Evolutionary conservation across 2,113 vertebrate species (phyloP).

Genomic region (Microcebus griseorufus): DNA sequence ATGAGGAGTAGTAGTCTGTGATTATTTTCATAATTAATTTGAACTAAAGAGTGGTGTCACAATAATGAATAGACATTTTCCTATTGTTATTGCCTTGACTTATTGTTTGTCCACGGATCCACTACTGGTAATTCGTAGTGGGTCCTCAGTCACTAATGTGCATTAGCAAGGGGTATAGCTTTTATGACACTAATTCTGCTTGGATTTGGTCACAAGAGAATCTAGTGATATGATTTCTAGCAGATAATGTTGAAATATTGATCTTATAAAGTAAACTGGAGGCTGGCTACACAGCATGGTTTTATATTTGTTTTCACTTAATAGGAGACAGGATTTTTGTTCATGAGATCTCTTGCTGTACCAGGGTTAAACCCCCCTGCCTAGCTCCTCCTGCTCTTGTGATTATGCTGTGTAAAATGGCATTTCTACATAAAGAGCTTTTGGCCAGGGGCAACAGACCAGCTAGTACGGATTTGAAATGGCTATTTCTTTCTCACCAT

Average conservation of each 20-base stretch:
- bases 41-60: not conserved
- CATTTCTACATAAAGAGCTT: slow-evolving; percentile 41
- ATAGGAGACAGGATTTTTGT: slow-evolving; percentile 10
- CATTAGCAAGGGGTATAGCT: slow-evolving; percentile 9
- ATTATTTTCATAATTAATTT: slow-evolving; percentile 51
- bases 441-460: slow-evolving; percentile 26
- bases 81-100: not conserved
- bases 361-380: not conserved
- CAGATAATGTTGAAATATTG: slow-evolving; percentile 48
- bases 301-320: slow-evolving; percentile 68
- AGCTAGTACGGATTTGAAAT: slow-evolving; percentile 3
- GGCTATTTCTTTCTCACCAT: slow-evolving; percentile 35
- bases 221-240: slow-evolving; percentile 39
- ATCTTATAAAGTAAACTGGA: slow-evolving; percentile 45
- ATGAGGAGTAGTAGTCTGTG: not conserved
- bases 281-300: not conserved
- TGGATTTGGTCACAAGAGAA: slow-evolving; percentile 29
- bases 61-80: not conserved
- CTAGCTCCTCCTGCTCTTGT: not conserved
- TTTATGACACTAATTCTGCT: slow-evolving; percentile 42
- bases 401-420: slow-evolving; percentile 35
- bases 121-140: not conserved
- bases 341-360: slow-evolving; percentile 27
- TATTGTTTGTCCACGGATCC: slow-evolving; percentile 16
- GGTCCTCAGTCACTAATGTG: not conserved